phyloP scores from a whole-genome alignment of 2,797 vertebrate species.

The Sylvia borin region DNA sequence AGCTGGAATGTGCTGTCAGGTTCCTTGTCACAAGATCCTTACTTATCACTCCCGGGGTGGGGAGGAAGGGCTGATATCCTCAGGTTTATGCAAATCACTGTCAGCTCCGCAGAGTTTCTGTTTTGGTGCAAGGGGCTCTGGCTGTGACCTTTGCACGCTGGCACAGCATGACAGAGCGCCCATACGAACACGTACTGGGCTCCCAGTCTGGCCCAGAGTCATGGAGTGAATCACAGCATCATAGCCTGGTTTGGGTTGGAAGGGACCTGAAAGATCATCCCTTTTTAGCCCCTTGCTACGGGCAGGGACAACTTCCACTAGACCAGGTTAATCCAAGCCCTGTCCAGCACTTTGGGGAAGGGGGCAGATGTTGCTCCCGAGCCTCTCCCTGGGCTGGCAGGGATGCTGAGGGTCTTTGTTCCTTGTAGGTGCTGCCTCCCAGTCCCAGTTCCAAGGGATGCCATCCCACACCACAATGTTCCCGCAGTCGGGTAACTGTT shows the following conservation, averaged over 20 bases:
- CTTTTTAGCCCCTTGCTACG: not conserved
- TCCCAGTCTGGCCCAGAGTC: not conserved
- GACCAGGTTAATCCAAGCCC: not conserved
- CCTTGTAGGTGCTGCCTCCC: constrained; percentile 80
- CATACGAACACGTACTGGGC: accelerated
- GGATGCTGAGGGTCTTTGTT: constrained; percentile 2
- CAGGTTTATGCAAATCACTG: not conserved
- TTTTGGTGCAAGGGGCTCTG: not conserved
- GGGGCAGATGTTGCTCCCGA: accelerated
- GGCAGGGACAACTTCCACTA: not conserved
- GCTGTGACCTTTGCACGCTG: not conserved
- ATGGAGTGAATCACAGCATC: not conserved
- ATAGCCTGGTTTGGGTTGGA: not conserved
- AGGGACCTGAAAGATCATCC: not conserved
- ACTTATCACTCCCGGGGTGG: not conserved
- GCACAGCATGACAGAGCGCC: not conserved
- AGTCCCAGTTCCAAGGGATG: constrained; percentile 87
- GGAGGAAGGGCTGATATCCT: not conserved
- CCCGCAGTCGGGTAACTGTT: constrained; percentile 87
- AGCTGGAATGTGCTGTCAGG: constrained; percentile 40
- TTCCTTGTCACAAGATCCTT: constrained; percentile 43
- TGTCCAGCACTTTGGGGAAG: accelerated
- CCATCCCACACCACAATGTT: constrained; percentile 81
- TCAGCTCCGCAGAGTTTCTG: not conserved
- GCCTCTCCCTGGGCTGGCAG: accelerated